phyloP scores from a whole-genome alignment of 2,888 invertebrate species.

The Salticus scenicus region DNA sequence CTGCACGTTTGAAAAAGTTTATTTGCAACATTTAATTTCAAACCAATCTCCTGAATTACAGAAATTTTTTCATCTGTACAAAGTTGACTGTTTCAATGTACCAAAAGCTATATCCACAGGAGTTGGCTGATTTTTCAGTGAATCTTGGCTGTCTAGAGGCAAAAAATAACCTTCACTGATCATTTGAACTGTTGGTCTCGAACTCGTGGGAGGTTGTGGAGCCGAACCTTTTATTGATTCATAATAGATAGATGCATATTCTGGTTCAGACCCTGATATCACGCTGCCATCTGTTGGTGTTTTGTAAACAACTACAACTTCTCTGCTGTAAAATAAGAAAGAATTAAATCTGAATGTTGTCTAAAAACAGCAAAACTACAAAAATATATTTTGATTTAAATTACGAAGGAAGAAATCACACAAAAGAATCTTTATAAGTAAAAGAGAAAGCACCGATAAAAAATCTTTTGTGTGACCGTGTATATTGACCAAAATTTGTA shows the following conservation, averaged over 20 bases:
- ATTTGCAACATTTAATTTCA: too few relatives aligned
- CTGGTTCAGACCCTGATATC: not conserved
- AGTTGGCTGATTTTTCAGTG: not conserved
- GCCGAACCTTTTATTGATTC: slow-evolving; percentile 7
- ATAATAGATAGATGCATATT: slow-evolving; percentile 33
- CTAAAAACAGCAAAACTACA: too few relatives aligned
- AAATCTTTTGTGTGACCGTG: too few relatives aligned
- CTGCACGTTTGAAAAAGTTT: too few relatives aligned
- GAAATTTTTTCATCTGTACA: slow-evolving; percentile 4
- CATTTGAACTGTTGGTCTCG: not conserved
- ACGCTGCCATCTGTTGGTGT: slow-evolving; percentile 12
- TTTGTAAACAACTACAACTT: slow-evolving; percentile 48
- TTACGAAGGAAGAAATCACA: too few relatives aligned
- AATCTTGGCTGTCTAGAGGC: not conserved
- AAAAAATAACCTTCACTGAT: not conserved
- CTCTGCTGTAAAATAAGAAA: not conserved
- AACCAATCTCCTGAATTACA: too few relatives aligned
- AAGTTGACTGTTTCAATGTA: slow-evolving; percentile 26
- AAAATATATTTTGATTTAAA: too few relatives aligned
- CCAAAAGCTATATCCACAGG: slow-evolving; percentile 50
- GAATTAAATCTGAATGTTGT: not conserved
- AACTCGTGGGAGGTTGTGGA: not conserved
- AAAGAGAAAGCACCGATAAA: too few relatives aligned
- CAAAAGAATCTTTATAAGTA: too few relatives aligned
- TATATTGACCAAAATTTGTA: too few relatives aligned